phyloP scores from a whole-genome alignment of 92 coral and sea anemone genomes.

The Montipora capitata region DNA sequence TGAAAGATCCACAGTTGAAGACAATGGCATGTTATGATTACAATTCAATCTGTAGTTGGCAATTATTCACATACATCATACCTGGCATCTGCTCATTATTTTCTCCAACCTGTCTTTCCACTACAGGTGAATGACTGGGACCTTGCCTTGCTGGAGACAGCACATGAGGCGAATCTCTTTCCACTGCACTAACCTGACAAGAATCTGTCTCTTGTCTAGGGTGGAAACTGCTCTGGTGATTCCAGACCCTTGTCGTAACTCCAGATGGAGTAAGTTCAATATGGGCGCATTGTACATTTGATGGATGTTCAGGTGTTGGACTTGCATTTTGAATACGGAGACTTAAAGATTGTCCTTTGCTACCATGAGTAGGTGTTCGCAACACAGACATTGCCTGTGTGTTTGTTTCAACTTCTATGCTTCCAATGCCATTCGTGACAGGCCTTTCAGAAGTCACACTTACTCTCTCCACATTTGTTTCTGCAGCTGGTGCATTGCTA shows the following conservation, averaged over 20 bases:
- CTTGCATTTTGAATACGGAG: conserved; percentile 18
- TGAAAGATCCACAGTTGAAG: neutral
- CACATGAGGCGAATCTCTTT: neutral
- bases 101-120: neutral
- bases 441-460: neutral
- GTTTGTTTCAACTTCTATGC: conserved; percentile 13
- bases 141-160: neutral
- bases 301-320: neutral
- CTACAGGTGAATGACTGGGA: neutral
- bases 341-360: conserved; percentile 27
- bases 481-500: neutral
- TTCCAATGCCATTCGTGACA: neutral
- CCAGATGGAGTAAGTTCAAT: conserved; percentile 26
- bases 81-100: neutral
- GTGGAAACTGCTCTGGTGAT: neutral
- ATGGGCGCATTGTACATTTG: conserved; percentile 9
- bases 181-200: neutral
- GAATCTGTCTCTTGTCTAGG: neutral
- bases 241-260: conserved; percentile 28
- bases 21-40: neutral
- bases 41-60: too few relatives aligned
- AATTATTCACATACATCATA: neutral
- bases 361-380: neutral
- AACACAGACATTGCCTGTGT: conserved; percentile 19
- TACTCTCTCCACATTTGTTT: neutral